Evolutionary conservation across 2,113 vertebrate genomes (phyloP), one percentile per base, ranked within the genome.

Genomic region (Nematolebias whitei): DNA sequence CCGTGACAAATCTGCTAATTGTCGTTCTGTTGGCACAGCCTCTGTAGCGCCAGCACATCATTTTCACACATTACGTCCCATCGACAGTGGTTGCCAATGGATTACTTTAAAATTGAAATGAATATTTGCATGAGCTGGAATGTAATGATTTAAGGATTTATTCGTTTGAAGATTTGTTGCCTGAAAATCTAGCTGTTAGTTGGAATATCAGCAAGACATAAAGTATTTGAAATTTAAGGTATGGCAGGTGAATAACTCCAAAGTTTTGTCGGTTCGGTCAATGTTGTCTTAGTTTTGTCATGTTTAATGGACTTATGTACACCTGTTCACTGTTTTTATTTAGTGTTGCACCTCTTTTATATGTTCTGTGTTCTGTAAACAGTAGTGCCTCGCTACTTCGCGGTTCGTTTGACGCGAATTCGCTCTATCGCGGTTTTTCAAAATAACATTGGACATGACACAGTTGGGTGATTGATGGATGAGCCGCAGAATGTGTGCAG

Each of bases 1-100:
- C 44, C 44, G 19, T 47, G n/a, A 20, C n/a, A 47, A 47, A 47
- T 47, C 44, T 47, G 11, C n/a, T 47, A 47, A 47, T 47, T 47
- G n/a, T 19, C 44, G 19, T 47, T 47, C 44, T 20, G 19, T 47
- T 47, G 20, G 44, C n/a, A 47, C 10, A 12, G 44, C 7, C 44
- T 47, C 22, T 24, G 12, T 15, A 13, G 20, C 15, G 12, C 20
- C 48, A 24, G 19, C 48, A 14, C 12, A 49, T 49, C 22, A 49
- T 49, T 49, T 49, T 22, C 22, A 49, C 22, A 49, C 48, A 49
- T 16, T 44, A 44, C 16, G 15, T 44, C 2, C 16, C 15, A 16
- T 49, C 48, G 24, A 1, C n/a, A 19, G 15, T 20, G 19, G 19
- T 49, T 24, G 20, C 19, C 22, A 16, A 53, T 16, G 29, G 26